Evolutionary conservation across 1,140 invertebrate species (phyloP).

Genomic region (Hylaeus volcanicus): DNA sequence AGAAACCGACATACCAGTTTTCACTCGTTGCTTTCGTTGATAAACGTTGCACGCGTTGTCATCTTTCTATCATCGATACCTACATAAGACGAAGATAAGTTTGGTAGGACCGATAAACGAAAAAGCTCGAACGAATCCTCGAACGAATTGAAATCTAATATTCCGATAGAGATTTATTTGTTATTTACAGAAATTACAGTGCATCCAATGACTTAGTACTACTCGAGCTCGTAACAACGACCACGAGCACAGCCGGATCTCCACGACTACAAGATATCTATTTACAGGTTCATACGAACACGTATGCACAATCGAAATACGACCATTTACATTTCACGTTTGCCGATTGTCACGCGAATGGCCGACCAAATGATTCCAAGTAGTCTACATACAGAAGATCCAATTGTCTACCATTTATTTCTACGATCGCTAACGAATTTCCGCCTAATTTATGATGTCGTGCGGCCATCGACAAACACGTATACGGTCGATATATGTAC

Average conservation of each 20-base stretch:
- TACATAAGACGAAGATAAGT: neutral
- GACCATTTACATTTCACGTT: neutral
- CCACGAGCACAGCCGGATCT: slow-evolving; percentile 8
- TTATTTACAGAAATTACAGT: slow-evolving; percentile 67
- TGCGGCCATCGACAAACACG: neutral
- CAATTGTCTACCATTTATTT: neutral
- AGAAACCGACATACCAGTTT: too few species aligned
- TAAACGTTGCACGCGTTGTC: neutral
- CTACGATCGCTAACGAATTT: neutral
- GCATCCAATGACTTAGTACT: slow-evolving; percentile 28
- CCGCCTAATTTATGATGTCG: neutral
- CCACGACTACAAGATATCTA: slow-evolving; percentile 8
- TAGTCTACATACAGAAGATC: neutral
- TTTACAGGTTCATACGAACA: slow-evolving; percentile 24
- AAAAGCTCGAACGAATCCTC: neutral
- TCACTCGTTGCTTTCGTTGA: too few species aligned
- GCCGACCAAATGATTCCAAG: too few species aligned
- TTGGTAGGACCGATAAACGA: neutral
- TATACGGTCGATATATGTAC: too few species aligned
- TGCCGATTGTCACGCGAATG: neutral
- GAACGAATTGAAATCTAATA: neutral
- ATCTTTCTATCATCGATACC: too few species aligned
- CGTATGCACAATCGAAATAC: neutral
- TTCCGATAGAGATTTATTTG: slow-evolving; percentile 59
- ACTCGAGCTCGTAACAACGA: slow-evolving; percentile 31